Conservation (phyloP, 2,113 vertebrate genomes). For the Nanorana parkeri region DNA sequence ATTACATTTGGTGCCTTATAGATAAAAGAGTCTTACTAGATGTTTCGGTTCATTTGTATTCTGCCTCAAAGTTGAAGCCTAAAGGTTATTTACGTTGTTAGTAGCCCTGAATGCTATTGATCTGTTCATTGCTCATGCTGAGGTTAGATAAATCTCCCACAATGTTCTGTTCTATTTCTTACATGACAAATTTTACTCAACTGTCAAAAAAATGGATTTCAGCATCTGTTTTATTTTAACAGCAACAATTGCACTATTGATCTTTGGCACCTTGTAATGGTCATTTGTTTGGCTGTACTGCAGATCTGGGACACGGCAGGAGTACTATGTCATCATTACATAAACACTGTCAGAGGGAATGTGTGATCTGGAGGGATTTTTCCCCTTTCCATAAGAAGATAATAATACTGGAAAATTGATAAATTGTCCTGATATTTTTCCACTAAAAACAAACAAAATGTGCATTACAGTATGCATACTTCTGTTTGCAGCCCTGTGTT, state of each 20-base stretch:
- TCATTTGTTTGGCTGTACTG: slow-evolving; percentile 13
- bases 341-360: slow-evolving; percentile 13
- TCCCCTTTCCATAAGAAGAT: background rate
- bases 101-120: background rate
- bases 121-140: background rate
- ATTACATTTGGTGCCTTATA: background rate
- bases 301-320: slow-evolving; percentile 31
- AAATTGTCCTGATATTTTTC: background rate
- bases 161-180: slow-evolving; percentile 5
- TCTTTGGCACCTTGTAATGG: slow-evolving; percentile 28
- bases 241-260: slow-evolving; percentile 38
- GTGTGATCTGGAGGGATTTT: background rate
- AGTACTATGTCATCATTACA: slow-evolving; percentile 7
- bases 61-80: background rate
- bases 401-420: slow-evolving; percentile 12
- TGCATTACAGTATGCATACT: too few species aligned
- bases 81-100: background rate
- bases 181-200: slow-evolving; percentile 1
- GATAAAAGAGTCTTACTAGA: background rate
- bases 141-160: background rate
- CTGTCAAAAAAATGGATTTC: slow-evolving; percentile 29
- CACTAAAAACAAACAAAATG: background rate
- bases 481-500: too few species aligned
- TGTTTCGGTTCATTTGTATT: background rate
- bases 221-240: slow-evolving; percentile 31